These are phyloP conservation scores for Phrynocephalus versicolor DNA, from an alignment of 2,113 vertebrate species.

Conservation along the genomic window DNA sequence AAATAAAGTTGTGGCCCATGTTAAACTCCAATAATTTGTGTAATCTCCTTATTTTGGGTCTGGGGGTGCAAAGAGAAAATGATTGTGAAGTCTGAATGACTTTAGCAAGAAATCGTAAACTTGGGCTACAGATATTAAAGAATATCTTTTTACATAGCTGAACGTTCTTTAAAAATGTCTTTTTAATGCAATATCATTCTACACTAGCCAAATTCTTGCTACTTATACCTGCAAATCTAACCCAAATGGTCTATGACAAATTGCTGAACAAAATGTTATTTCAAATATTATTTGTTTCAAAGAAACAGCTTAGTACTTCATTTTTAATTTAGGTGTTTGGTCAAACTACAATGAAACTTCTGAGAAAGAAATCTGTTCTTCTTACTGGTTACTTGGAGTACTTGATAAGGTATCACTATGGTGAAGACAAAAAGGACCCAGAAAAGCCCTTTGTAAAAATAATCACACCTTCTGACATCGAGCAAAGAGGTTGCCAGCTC, in stretches of 20 bases:
- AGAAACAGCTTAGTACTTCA: neutral
- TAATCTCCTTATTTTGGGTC: too few species aligned
- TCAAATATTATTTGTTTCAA: constrained; percentile 30
- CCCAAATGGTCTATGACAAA: too few species aligned
- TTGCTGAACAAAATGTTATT: constrained; percentile 25
- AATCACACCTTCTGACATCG: constrained; percentile 81
- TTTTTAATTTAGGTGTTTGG: constrained; percentile 81
- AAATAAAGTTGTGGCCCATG: too few species aligned
- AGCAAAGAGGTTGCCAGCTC: constrained; percentile 91
- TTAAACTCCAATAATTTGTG: too few species aligned
- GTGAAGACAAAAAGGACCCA: constrained; percentile 64
- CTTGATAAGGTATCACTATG: constrained; percentile 79
- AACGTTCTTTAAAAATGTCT: too few species aligned
- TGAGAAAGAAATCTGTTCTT: constrained; percentile 90
- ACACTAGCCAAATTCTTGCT: too few species aligned
- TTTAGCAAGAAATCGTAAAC: neutral
- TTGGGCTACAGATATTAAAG: too few species aligned
- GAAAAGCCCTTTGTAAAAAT: constrained; percentile 77
- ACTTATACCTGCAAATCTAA: too few species aligned
- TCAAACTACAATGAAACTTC: constrained; percentile 81
- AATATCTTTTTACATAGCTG: too few species aligned
- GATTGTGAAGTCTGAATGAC: neutral
- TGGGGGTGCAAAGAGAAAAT: too few species aligned
- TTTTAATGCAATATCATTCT: too few species aligned
- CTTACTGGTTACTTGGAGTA: constrained; percentile 94